Evolutionary conservation across 2,113 vertebrate genomes (phyloP).

Genomic region (Rhynchomys soricoides): DNA sequence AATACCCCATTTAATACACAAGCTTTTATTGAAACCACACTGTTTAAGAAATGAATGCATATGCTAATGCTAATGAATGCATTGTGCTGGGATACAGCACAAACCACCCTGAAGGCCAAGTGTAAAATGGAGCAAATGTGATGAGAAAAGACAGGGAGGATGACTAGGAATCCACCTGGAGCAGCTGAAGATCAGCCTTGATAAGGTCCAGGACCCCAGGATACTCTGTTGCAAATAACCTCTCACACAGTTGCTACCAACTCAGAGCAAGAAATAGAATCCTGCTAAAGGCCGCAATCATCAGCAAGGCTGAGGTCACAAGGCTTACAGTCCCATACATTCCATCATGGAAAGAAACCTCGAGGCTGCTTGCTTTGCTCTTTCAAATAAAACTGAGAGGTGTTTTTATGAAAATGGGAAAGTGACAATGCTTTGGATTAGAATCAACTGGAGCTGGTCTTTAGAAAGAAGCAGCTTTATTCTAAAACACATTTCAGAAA

Average conservation of each 20-base stretch:
- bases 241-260: neutral
- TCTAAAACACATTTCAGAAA: conserved; percentile 31
- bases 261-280: neutral
- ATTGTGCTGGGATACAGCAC: neutral
- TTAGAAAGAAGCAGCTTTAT: conserved; percentile 4
- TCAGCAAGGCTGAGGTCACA: neutral
- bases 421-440: neutral
- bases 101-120: neutral
- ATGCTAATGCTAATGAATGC: neutral
- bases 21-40: neutral
- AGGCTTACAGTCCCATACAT: neutral
- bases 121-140: neutral
- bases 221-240: conserved; percentile 22
- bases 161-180: neutral
- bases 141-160: neutral
- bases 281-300: neutral
- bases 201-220: neutral
- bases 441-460: neutral
- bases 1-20: neutral
- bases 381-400: neutral
- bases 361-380: neutral
- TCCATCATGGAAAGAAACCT: neutral
- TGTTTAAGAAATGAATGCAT: neutral
- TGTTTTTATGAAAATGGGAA: neutral
- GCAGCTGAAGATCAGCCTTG: neutral